A percentile compares a stretch with the other conserved stretches of the same genome.
phyloP scores from a whole-genome alignment of 1,140 invertebrate genomes.

The Matsumurasca onukii region DNA sequence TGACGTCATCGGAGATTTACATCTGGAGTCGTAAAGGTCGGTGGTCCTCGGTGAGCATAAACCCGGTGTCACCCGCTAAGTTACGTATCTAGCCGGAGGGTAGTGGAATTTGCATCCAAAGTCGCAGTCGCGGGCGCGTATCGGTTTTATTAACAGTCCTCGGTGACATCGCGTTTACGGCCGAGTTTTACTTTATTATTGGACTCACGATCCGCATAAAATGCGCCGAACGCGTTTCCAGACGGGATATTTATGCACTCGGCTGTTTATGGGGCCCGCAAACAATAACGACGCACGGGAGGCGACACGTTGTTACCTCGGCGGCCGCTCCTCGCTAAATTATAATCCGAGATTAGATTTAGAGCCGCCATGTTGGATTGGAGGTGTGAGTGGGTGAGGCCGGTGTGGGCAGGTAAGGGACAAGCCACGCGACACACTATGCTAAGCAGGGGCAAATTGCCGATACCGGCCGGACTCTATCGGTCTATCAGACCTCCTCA shows the following conservation, averaged over 20 bases:
- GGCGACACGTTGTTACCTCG: not conserved
- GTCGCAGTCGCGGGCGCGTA: not conserved
- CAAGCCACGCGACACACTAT: no score
- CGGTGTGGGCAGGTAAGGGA: no score
- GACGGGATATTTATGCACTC: conserved; percentile 3
- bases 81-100: no score
- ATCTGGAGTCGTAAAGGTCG: not conserved
- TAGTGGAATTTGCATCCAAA: conserved; percentile 14
- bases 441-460: no score
- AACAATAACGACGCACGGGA: not conserved
- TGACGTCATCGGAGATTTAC: not conserved
- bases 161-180: not conserved
- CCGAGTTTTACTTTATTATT: conserved; percentile 22
- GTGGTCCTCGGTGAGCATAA: not conserved
- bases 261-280: not conserved
- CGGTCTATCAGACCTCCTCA: no score
- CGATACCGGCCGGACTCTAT: no score
- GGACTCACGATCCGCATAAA: conserved; percentile 13
- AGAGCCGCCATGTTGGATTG: conserved; percentile 13
- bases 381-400: conserved; percentile 11
- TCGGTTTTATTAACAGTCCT: conserved; percentile 16
- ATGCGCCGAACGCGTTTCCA: not conserved
- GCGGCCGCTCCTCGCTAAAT: conserved; percentile 1
- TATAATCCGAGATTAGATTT: conserved; percentile 25
- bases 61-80: no score